Base-by-base conservation (phyloP, 2,888 invertebrate species). In the Pandemis corylana region DNA sequence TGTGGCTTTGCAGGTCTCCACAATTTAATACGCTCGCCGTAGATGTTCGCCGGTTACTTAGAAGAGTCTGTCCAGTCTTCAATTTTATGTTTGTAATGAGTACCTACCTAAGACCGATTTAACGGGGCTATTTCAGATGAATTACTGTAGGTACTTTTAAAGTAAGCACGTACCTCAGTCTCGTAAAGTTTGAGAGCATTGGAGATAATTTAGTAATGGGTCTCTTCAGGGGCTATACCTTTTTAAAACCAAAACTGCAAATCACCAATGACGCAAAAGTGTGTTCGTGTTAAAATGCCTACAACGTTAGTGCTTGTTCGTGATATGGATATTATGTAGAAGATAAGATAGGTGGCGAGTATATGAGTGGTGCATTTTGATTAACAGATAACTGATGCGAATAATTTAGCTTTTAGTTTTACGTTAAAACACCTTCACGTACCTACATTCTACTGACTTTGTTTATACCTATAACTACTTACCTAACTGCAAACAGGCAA, bases 31-130 rank as follows among this genome's bases (percentile, higher is more conserved):
- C 12, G 28, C 10, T 28, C 28, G 3, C 59, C 5, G 12, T 12
- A 28, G 12, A 28, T 10, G 28, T 28, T 12, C 20, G 59, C 9
- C 28, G 59, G 5, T 28, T 59, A 56, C 3, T 20, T 7, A 46
- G 4, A 46, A 12, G 12, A 7, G 7, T 10, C 59, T 20, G 28
- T 28, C 12, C 7, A 59, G 28, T 59, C 59, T 28, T 28, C 59
- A 28, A 59, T 59, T 59, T 59, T 59, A 59, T 59, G 28, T 59
- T 51, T 51, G n/a, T 12, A 46, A 12, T 46, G n/a, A 51, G 51
- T 51, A 51, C 51, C 49, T 49, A 56, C 56, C 28, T 28, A 5
- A 28, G 9, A 10, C 9, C 28, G 28, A 12, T 28, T 59, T 12
- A 59, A 59, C 28, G 59, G 59, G 28, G 28, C 59, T 5, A 59